Evolutionary conservation across 2,113 vertebrate genomes (phyloP).

Genomic region (Plectropomus leopardus): DNA sequence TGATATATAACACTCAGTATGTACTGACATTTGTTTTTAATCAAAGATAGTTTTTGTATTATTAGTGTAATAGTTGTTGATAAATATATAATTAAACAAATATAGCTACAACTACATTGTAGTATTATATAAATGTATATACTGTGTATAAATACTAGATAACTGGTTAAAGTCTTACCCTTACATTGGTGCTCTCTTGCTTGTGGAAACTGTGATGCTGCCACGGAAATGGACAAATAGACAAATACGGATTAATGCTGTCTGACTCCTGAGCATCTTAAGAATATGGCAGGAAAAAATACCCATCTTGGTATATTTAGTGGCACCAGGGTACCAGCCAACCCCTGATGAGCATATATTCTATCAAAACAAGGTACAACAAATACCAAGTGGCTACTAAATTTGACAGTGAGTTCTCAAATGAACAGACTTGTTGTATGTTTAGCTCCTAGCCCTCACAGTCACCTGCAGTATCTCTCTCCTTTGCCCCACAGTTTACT

Average conservation of each 20-base stretch:
- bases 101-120: no score
- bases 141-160: no score
- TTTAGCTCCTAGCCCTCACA: slow-evolving; percentile 34
- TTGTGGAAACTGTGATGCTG: no score
- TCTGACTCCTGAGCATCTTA: neutral
- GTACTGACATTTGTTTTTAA: no score
- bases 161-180: no score
- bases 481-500: slow-evolving; percentile 31
- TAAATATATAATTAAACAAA: no score
- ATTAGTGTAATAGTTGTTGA: no score
- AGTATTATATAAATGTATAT: no score
- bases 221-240: no score
- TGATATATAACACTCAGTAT: no score
- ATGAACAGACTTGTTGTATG: slow-evolving; percentile 32
- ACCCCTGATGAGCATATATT: neutral
- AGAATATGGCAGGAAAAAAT: neutral
- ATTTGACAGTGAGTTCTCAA: slow-evolving; percentile 20
- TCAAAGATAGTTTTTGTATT: no score
- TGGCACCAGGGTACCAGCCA: neutral
- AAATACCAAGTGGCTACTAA: neutral
- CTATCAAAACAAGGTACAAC: neutral
- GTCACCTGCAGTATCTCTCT: slow-evolving; percentile 43
- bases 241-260: neutral
- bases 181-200: no score
- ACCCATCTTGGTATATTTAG: neutral